phyloP scores from a whole-genome alignment of 2,113 vertebrate genomes.

The Tupaia tana region DNA sequence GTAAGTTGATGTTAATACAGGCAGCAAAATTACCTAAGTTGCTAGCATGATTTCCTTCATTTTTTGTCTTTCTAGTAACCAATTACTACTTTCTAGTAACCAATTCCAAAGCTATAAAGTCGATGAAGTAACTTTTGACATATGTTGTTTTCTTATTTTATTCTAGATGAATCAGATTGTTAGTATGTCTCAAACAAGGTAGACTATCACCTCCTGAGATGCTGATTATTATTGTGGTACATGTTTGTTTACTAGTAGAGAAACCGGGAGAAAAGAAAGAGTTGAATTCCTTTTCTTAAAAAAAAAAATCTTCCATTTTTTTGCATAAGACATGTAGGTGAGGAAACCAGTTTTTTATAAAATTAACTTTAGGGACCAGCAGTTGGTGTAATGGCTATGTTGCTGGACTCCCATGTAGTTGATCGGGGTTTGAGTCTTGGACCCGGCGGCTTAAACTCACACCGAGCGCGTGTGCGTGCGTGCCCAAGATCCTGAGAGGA shows the following conservation, averaged over 20 bases:
- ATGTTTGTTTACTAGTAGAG: background rate
- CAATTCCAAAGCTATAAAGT: slow-evolving; percentile 18
- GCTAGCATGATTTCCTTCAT: slow-evolving; percentile 18
- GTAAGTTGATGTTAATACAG: background rate
- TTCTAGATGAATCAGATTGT: slow-evolving; percentile 30
- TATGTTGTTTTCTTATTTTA: slow-evolving; percentile 9
- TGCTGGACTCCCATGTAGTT: no score
- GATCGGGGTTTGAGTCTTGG: no score
- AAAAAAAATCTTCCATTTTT: background rate
- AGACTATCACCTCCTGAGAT: slow-evolving; percentile 19
- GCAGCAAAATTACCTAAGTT: background rate
- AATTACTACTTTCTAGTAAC: slow-evolving; percentile 29
- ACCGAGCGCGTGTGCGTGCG: no score
- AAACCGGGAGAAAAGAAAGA: background rate
- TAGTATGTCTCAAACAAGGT: slow-evolving; percentile 35
- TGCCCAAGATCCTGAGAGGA: no score
- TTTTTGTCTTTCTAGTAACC: slow-evolving; percentile 38
- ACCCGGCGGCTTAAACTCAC: no score
- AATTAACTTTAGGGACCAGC: background rate
- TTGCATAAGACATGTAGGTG: background rate
- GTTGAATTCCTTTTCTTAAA: slow-evolving; percentile 5
- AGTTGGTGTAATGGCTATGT: no score
- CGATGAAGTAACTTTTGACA: slow-evolving; percentile 33
- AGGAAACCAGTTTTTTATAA: slow-evolving; percentile 2
- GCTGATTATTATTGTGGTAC: background rate